Evolutionary conservation across 2,888 invertebrate species (phyloP), one percentile per base, ranked within the genome.

Genomic region (Microctonus aethiopoides): DNA sequence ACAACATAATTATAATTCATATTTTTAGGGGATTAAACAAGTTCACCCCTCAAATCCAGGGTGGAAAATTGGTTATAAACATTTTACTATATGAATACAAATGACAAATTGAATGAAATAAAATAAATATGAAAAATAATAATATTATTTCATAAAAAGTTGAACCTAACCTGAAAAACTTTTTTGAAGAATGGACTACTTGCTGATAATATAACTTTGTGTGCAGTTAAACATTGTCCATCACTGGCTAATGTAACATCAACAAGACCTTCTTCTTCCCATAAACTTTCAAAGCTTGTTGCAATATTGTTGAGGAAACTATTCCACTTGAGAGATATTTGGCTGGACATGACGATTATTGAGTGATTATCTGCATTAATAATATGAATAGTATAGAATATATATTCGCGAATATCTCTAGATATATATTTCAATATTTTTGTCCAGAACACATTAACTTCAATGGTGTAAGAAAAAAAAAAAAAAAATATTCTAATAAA

Each of bases 281-380:
- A 91, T 70, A 92, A 84, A 80, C 89, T 89, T 81, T 91, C 91
- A 76, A 92, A 91, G 75, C 91, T 91, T 68, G 87, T 88, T 73
- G 91, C 86, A 83, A 92, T 91, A 80, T 91, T 91, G 81, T 87
- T 90, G 79, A 91, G 89, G 84, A 90, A 91, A 72, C 91, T 91
- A 84, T 91, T 92, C 92, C 92, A 92, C 84, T 91, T 91, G 73
- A 92, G 87, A 85, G 91, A 91, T 86, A 92, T 91, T 86, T 91
- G 91, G 81, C 89, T 89, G 75, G 84, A 83, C 85, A 85, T 85
- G 59, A 34, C 32, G 29, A 34, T 54, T 46, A n/a, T 29, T 29
- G 29, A 29, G 7, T 29, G 3, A 29, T 29, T 29, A 7, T 29
- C 7, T 46, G 46, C 16, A 20, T 46, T 16, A 20, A 29, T 5